A percentile compares a stretch with the other conserved stretches of the same genome.
Evolutionary conservation across 1,140 invertebrate genomes (phyloP).

Genomic region (Lasioglossum baleicum): DNA sequence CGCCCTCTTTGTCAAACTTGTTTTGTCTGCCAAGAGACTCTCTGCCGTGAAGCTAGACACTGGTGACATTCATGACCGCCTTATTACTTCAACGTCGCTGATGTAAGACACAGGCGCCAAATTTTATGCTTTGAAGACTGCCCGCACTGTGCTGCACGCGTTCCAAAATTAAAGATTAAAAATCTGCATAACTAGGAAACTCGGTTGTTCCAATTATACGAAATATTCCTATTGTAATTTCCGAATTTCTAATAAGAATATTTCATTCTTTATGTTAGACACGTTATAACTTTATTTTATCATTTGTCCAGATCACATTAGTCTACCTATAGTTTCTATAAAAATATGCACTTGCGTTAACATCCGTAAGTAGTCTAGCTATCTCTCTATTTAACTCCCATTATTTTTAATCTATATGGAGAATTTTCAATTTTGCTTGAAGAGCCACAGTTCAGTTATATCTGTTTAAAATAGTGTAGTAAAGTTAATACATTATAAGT

Average conservation of each 20-base stretch:
- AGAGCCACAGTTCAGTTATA: no score
- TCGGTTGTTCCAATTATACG: background rate
- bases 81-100: conserved; percentile 29
- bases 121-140: conserved; percentile 15
- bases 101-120: conserved; percentile 27
- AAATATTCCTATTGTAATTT: background rate
- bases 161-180: background rate
- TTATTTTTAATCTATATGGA: no score
- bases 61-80: conserved; percentile 34
- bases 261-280: no score
- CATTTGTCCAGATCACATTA: no score
- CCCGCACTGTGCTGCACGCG: background rate
- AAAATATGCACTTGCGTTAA: no score
- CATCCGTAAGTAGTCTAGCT: no score
- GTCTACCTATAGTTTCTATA: no score
- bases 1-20: background rate
- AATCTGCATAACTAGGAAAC: background rate
- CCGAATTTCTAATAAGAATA: no score
- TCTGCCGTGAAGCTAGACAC: conserved; percentile 9
- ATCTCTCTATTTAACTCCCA: no score
- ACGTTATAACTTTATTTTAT: background rate
- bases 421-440: no score
- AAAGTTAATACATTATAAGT: no score
- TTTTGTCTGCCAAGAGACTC: conserved; percentile 10
- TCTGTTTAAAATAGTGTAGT: no score